These are phyloP conservation scores for Chromis chromis DNA, from an alignment of 2,797 vertebrate genomes.

Conservation along the genomic window DNA sequence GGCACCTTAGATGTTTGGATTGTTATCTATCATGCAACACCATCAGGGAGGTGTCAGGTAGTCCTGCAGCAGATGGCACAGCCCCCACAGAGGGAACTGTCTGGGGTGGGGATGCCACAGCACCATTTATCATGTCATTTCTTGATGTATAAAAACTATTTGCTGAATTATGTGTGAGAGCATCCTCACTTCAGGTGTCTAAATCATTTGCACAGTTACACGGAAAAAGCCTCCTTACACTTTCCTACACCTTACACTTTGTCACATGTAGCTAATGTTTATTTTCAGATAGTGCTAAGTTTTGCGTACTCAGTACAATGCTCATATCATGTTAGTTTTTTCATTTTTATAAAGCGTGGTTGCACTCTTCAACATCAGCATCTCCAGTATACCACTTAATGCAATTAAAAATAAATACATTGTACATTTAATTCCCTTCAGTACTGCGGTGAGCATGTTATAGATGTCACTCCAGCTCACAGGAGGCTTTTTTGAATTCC, in stretches of 20 bases:
- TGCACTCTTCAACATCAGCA: not conserved
- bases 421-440: not conserved
- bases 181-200: too few relatives aligned
- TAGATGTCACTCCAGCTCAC: not conserved
- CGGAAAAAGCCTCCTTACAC: too few relatives aligned
- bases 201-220: too few relatives aligned
- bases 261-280: too few relatives aligned
- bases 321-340: too few relatives aligned
- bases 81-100: not conserved
- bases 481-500: not conserved
- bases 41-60: not conserved
- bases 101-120: not conserved
- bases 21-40: not conserved
- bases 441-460: not conserved
- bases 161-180: not conserved
- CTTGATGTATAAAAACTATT: not conserved
- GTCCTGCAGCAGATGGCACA: constrained; percentile 17
- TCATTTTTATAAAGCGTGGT: too few relatives aligned
- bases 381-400: not conserved
- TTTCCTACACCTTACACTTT: too few relatives aligned
- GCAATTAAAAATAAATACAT: not conserved
- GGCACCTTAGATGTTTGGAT: not conserved
- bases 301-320: too few relatives aligned
- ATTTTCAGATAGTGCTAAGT: too few relatives aligned
- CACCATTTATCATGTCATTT: not conserved